A percentile compares a stretch with the other conserved stretches of the same genome.
Evolutionary conservation across 2,797 vertebrate genomes (phyloP).

Genomic region (Coranthus polyacanthus): DNA sequence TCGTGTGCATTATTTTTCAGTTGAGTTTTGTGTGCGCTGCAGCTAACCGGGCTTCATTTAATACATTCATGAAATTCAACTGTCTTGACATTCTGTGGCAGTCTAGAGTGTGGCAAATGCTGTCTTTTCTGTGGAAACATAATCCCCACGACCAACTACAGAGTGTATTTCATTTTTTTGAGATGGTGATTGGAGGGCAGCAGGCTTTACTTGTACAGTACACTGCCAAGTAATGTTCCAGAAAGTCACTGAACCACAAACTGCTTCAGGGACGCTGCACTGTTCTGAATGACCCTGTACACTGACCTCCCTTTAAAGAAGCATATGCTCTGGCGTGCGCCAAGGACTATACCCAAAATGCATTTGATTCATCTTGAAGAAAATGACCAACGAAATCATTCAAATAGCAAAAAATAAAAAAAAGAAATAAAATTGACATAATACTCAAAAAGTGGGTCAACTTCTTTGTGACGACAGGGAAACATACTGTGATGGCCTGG

Average conservation of each 20-base stretch:
- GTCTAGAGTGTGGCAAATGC: slow-evolving; percentile 46
- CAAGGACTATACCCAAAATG: neutral
- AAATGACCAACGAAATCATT: neutral
- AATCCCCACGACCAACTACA: slow-evolving; percentile 58
- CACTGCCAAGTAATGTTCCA: slow-evolving; percentile 45
- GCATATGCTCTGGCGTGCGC: slow-evolving; percentile 28
- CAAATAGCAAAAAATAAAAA: neutral
- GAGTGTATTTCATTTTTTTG: slow-evolving; percentile 47
- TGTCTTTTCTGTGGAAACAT: slow-evolving; percentile 63
- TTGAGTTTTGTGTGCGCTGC: slow-evolving; percentile 33
- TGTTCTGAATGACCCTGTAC: slow-evolving; percentile 27
- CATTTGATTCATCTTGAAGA: slow-evolving; percentile 8
- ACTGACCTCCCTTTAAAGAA: slow-evolving; percentile 39
- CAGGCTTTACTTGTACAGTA: slow-evolving; percentile 45
- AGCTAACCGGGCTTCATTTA: slow-evolving; percentile 48
- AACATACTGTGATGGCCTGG: too few relatives aligned
- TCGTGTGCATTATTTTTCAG: too few relatives aligned
- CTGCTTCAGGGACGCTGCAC: slow-evolving; percentile 25
- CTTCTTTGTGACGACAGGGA: too few relatives aligned
- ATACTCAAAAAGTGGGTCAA: too few relatives aligned
- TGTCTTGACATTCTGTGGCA: slow-evolving; percentile 57
- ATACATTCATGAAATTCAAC: slow-evolving; percentile 68
- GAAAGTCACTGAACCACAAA: slow-evolving; percentile 56
- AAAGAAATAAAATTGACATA: too few relatives aligned
- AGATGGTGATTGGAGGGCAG: slow-evolving; percentile 49